Evolutionary conservation across 2,113 vertebrate species (phyloP).

Genomic region (Limanda limanda): DNA sequence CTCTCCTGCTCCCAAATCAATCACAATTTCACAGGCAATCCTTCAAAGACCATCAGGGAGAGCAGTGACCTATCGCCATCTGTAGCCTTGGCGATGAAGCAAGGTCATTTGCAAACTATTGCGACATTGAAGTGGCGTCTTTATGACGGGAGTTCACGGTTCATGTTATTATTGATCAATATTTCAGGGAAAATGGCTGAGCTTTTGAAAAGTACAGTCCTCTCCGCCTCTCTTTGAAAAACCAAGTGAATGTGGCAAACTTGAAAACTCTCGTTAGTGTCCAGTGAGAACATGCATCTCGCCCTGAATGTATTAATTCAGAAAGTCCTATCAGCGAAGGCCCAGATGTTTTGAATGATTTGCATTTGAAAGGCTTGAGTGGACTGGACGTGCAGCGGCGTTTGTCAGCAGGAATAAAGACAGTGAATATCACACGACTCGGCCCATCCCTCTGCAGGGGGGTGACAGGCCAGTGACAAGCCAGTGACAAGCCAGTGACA

Average conservation of each 20-base stretch:
- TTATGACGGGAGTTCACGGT: slow-evolving; percentile 26
- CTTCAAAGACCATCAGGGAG: slow-evolving; percentile 58
- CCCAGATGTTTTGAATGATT: slow-evolving; percentile 44
- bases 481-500: slow-evolving; percentile 23
- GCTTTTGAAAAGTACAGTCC: not conserved
- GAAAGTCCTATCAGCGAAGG: slow-evolving; percentile 28
- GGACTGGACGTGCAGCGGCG: slow-evolving; percentile 14
- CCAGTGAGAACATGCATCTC: slow-evolving; percentile 22
- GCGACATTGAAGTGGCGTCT: slow-evolving; percentile 11
- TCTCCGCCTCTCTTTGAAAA: not conserved
- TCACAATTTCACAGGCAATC: slow-evolving; percentile 70
- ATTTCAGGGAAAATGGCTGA: slow-evolving; percentile 4
- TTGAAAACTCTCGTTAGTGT: slow-evolving; percentile 8
- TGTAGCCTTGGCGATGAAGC: slow-evolving; percentile 42
- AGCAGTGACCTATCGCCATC: slow-evolving; percentile 55
- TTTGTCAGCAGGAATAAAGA: slow-evolving; percentile 32
- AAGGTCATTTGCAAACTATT: slow-evolving; percentile 37
- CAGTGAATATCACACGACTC: not conserved
- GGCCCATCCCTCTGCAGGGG: slow-evolving; percentile 15
- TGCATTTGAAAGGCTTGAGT: slow-evolving; percentile 49
- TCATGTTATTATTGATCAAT: slow-evolving; percentile 21
- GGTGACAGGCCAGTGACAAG: not conserved
- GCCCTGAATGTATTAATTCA: slow-evolving; percentile 20
- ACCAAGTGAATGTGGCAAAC: not conserved
- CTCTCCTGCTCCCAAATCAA: slow-evolving; percentile 41